Evolutionary conservation across 2,797 vertebrate genomes (phyloP), one percentile per base, ranked within the genome.

Genomic region (Lepilemur septentrionalis): DNA sequence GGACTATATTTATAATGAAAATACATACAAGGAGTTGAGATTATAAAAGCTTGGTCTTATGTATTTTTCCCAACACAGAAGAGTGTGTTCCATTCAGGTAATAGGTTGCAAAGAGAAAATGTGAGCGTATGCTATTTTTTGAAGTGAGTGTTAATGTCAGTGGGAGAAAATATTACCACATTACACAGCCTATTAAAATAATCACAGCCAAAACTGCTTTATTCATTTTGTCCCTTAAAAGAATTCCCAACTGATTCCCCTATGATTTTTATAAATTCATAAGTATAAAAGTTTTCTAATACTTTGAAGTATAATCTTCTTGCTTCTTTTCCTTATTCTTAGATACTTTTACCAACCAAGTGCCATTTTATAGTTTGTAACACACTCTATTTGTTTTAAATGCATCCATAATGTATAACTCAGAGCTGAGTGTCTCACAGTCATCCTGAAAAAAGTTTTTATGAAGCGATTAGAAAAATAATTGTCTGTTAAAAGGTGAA

Each of bases 391-490:
- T 96, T 94, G 61, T 93, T 93, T 96, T 81, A 94, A 95, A 91
- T 69, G 4, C 57, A 86, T 84, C 69, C 48, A 41, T 76, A 96
- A 92, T 97, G 35, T 92, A 75, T 83, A 96, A 94, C 41, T 92
- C 84, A 65, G 81, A 95, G 63, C 50, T 82, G 59, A 95, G 69
- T 92, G 23, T 96, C 78, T 96, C 67, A 72, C 63, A 95, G 12
- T 91, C 91, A 97, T 95, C 72, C 92, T 96, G 69, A 76, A 96
- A 75, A 35, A 98, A 95, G 91, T 86, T 95, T 30, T 81, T 94
- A 65, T 2, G 18, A 89, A 35, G 93, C 32, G 55, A 97, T 95
- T 97, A 95, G 22, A 70, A 76, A 73, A 97, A 96, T 89, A 97
- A 97, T 91, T 89, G 3, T 86, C 83, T 15, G n/a, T 86, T 18